Evolutionary conservation across 2,888 invertebrate genomes (phyloP).

Genomic region (Ypsolopha scabrella): DNA sequence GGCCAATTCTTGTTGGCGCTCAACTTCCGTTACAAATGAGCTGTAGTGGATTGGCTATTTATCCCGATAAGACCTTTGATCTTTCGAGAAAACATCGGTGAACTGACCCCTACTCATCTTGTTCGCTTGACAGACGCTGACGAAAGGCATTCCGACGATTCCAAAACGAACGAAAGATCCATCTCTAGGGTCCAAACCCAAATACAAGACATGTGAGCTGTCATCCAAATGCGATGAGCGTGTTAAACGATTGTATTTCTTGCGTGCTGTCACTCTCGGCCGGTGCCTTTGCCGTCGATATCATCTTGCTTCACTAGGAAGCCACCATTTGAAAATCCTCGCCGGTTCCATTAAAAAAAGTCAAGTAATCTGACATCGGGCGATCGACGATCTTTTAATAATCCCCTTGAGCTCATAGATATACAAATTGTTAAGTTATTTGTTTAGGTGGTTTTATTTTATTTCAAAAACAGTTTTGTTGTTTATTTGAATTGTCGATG

Average conservation of each 20-base stretch:
- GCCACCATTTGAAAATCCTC: slow-evolving; percentile 28
- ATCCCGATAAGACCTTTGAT: background rate
- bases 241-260: slow-evolving; percentile 66
- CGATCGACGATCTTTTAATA: slow-evolving; percentile 21
- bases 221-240: slow-evolving; percentile 59
- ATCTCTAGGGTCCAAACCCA: background rate
- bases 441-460: background rate
- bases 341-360: slow-evolving; percentile 23
- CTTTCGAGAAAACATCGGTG: background rate
- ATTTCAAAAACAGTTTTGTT: too few relatives aligned
- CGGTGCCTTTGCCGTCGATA: slow-evolving; percentile 51
- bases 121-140: background rate
- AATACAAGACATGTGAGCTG: slow-evolving; percentile 37
- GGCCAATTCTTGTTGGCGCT: too few relatives aligned
- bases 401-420: slow-evolving; percentile 17
- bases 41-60: background rate
- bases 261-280: slow-evolving; percentile 44
- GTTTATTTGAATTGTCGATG: too few relatives aligned
- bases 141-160: slow-evolving; percentile 3
- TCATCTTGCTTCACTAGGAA: slow-evolving; percentile 46
- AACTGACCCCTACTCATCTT: too few relatives aligned
- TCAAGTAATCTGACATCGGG: slow-evolving; percentile 34
- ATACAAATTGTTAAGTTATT: slow-evolving; percentile 2
- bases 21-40: too few relatives aligned
- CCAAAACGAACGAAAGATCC: slow-evolving; percentile 1